Conservation (phyloP, 2,888 invertebrate species). For the Ophonus ardosiacus region DNA sequence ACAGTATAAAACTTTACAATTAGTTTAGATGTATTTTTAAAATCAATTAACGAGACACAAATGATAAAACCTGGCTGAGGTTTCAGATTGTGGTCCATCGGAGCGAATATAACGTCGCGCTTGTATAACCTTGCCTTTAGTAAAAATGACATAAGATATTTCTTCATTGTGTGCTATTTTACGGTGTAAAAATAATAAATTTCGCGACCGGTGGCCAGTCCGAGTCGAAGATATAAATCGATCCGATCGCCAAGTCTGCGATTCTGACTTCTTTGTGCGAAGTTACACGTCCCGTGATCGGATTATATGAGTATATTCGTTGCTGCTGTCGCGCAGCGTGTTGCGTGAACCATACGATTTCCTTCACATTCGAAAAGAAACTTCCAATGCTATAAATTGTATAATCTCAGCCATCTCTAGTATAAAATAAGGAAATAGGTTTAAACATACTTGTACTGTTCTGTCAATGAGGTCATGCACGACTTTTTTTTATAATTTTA, state of each 20-base stretch:
- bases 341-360: not conserved
- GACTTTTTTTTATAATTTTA: too few relatives aligned
- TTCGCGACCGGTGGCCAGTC: slow-evolving; percentile 45
- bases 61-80: too few relatives aligned
- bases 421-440: too few relatives aligned
- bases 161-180: slow-evolving; percentile 35
- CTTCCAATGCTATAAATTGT: not conserved
- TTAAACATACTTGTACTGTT: too few relatives aligned
- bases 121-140: slow-evolving; percentile 19
- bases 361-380: not conserved
- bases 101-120: not conserved
- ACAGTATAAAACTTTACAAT: too few relatives aligned
- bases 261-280: slow-evolving; percentile 14
- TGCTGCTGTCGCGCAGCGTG: not conserved
- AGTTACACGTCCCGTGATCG: slow-evolving; percentile 9
- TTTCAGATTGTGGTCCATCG: too few relatives aligned
- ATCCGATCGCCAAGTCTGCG: slow-evolving; percentile 2
- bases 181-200: slow-evolving; percentile 43
- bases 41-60: too few relatives aligned
- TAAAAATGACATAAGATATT: slow-evolving; percentile 46
- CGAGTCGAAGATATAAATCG: slow-evolving; percentile 49
- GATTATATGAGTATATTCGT: slow-evolving; percentile 2
- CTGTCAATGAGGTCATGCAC: too few relatives aligned
- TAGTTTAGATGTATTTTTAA: too few relatives aligned
- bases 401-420: too few relatives aligned